These are phyloP conservation scores for Laothoe populi DNA, from an alignment of 2,888 invertebrate genomes.

Conservation along the genomic window DNA sequence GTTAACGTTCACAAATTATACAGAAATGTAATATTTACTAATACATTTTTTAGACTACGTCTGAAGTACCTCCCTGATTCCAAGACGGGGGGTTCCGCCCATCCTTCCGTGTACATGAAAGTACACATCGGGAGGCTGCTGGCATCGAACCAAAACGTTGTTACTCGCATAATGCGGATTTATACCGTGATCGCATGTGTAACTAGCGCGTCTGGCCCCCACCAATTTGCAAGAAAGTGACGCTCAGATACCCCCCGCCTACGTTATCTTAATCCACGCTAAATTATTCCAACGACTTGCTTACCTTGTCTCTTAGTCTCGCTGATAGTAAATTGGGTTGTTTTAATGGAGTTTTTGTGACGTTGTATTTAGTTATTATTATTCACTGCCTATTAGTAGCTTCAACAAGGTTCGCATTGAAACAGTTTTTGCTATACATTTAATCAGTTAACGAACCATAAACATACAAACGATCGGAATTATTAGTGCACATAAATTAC, in stretches of 20 bases:
- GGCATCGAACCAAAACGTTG: conserved; percentile 80
- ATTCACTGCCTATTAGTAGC: no score
- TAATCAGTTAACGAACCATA: no score
- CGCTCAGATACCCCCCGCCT: conserved; percentile 41
- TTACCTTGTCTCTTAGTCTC: conserved; percentile 13
- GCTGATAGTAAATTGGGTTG: conserved; percentile 3
- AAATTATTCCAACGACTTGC: conserved; percentile 45
- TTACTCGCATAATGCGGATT: conserved; percentile 78
- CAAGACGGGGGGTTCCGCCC: not conserved
- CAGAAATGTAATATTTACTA: no score
- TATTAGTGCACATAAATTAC: no score
- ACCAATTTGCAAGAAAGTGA: conserved; percentile 67
- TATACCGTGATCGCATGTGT: conserved; percentile 57
- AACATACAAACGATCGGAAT: no score
- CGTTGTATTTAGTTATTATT: no score
- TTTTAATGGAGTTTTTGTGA: conserved; percentile 7
- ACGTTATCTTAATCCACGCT: conserved; percentile 47
- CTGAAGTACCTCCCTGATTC: not conserved
- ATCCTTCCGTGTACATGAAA: not conserved
- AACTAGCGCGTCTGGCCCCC: conserved; percentile 56
- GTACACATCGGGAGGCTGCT: conserved; percentile 55
- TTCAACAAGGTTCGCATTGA: no score
- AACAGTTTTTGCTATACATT: no score
- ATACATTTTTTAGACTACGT: not conserved
- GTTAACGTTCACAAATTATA: no score